Conservation (phyloP, 1,140 invertebrate species). For the Stratiolaelaps scimitus region DNA sequence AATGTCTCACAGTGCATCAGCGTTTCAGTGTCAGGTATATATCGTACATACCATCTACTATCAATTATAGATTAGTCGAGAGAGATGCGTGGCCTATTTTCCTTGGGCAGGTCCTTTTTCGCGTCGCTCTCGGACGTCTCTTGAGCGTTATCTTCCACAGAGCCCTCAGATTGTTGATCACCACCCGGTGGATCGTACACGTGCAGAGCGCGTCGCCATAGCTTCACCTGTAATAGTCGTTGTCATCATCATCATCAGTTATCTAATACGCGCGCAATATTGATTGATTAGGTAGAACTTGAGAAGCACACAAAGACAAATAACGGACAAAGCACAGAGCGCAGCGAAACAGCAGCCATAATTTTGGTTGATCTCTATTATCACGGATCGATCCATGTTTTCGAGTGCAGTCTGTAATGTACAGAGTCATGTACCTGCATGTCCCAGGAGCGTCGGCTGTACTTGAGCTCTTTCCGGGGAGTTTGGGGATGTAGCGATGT, state of each 20-base stretch:
- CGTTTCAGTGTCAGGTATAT: background rate
- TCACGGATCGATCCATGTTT: no score
- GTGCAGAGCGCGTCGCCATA: constrained; percentile 73
- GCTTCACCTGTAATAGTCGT: constrained; percentile 52
- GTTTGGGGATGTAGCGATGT: constrained; percentile 62
- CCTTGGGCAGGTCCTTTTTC: background rate
- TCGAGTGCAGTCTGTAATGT: no score
- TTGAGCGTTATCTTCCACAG: background rate
- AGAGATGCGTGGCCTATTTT: background rate
- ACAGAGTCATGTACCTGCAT: no score
- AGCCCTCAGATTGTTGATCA: background rate
- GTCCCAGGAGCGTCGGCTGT: constrained; percentile 79
- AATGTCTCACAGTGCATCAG: no score
- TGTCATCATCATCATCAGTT: no score
- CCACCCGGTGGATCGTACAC: constrained; percentile 53
- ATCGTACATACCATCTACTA: background rate
- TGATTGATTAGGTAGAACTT: no score
- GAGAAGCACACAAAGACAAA: no score
- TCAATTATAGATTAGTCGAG: background rate
- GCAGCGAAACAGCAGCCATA: no score
- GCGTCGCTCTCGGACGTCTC: background rate
- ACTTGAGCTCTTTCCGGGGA: constrained; percentile 69
- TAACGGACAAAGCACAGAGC: no score
- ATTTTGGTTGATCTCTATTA: no score
- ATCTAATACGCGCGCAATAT: no score